A percentile compares a stretch with the other conserved stretches of the same genome.
Evolutionary conservation across 2,888 invertebrate species (phyloP).

Genomic region (Smittia sp.): DNA sequence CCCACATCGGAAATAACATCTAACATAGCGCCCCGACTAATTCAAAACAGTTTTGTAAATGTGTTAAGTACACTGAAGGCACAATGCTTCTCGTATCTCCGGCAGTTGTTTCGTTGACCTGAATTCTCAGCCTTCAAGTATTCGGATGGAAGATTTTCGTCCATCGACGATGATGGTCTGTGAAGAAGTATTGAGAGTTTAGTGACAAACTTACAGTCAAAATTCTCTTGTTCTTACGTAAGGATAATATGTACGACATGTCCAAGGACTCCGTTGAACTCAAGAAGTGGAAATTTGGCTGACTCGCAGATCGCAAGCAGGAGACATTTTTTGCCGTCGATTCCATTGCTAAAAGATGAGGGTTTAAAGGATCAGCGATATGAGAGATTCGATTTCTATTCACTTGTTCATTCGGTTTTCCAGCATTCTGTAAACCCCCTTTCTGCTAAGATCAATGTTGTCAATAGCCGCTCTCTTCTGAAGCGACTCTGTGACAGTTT

Average conservation of each 20-base stretch:
- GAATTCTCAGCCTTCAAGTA: conserved; percentile 17
- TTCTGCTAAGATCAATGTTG: conserved; percentile 12
- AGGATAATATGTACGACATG: conserved; percentile 28
- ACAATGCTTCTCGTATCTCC: conserved; percentile 1
- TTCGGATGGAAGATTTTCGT: conserved; percentile 30
- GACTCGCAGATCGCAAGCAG: conserved; percentile 37
- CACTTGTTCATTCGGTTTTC: conserved; percentile 23
- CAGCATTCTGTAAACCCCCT: conserved; percentile 24
- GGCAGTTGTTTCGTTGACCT: background rate
- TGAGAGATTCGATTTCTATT: background rate
- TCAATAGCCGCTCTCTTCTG: background rate
- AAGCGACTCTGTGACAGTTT: background rate
- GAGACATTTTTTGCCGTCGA: conserved; percentile 34
- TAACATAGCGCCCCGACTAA: too few species aligned
- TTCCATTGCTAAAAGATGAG: conserved; percentile 1
- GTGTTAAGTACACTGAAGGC: conserved; percentile 8
- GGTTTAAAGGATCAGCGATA: background rate
- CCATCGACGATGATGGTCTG: conserved; percentile 17
- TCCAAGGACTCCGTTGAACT: conserved; percentile 24
- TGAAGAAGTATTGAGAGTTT: background rate
- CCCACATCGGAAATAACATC: too few species aligned
- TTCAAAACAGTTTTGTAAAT: conserved; percentile 11
- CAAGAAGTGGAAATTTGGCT: conserved; percentile 8
- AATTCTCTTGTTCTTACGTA: conserved; percentile 14
- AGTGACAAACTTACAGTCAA: background rate